Conservation (phyloP, 2,888 invertebrate genomes). For the Morinoia aosen region DNA sequence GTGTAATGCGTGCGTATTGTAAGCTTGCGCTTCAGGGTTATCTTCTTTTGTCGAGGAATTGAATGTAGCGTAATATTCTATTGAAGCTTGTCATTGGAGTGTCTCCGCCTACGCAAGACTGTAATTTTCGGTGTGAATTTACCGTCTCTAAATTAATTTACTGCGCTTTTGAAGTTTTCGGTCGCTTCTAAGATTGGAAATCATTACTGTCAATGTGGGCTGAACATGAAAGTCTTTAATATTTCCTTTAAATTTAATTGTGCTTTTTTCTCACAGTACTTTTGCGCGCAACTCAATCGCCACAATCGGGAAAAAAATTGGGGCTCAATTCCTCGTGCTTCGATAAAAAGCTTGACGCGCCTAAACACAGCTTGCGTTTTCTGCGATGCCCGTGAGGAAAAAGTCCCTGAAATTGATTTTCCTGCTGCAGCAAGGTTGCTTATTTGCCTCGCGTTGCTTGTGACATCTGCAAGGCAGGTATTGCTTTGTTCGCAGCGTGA, state of each 20-base stretch:
- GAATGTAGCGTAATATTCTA: too few species aligned
- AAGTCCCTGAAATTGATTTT: background rate
- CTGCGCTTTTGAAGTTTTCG: too few species aligned
- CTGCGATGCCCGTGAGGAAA: background rate
- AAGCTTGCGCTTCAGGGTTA: too few species aligned
- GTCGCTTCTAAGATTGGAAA: too few species aligned
- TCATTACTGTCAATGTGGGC: too few species aligned
- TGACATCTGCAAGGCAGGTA: background rate
- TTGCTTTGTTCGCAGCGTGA: slow-evolving; percentile 1
- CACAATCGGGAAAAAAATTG: background rate
- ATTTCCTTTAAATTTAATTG: background rate
- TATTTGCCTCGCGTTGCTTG: background rate
- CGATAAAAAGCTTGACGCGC: background rate
- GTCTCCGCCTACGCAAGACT: background rate
- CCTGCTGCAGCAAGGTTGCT: background rate
- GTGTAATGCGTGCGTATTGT: too few species aligned
- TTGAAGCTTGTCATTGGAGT: background rate
- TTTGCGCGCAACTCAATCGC: background rate
- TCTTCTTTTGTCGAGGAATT: too few species aligned
- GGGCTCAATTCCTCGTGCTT: background rate
- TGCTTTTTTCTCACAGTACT: background rate
- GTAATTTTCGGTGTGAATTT: background rate
- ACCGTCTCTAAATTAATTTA: too few species aligned
- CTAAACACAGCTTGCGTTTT: background rate
- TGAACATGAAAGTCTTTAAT: too few species aligned